These are phyloP conservation scores for Planococcus citri DNA, from an alignment of 1,140 invertebrate species.

Conservation along the genomic window DNA sequence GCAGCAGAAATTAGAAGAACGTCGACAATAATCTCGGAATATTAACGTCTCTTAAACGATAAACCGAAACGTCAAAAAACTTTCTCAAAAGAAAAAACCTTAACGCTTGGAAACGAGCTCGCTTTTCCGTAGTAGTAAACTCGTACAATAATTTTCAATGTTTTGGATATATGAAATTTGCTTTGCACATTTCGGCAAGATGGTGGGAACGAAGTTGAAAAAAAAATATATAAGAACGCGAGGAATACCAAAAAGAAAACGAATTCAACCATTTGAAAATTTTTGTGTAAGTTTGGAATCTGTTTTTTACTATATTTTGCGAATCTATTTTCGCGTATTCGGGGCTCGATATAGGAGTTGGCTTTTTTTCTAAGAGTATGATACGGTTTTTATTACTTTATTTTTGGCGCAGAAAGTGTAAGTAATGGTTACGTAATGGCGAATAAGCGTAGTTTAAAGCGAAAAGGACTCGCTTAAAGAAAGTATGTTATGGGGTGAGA, in stretches of 20 bases:
- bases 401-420: slow-evolving; percentile 6
- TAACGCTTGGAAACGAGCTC: neutral
- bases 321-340: no score
- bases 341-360: neutral
- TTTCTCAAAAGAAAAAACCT: neutral
- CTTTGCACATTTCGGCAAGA: neutral
- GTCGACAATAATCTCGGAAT: no score
- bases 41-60: no score
- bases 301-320: neutral
- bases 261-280: no score
- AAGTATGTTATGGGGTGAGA: neutral
- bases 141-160: neutral
- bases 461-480: slow-evolving; percentile 1
- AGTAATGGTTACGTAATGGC: slow-evolving; percentile 6
- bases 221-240: no score
- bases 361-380: neutral
- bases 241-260: no score
- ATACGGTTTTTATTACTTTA: slow-evolving; percentile 1
- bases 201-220: neutral
- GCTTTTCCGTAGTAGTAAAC: neutral
- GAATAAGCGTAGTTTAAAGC: slow-evolving; percentile 6
- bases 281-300: neutral
- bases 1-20: no score
- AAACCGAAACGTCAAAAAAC: no score
- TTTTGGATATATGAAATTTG: neutral